Conservation (phyloP, 2,888 invertebrate species). For the Lithophane socia region DNA sequence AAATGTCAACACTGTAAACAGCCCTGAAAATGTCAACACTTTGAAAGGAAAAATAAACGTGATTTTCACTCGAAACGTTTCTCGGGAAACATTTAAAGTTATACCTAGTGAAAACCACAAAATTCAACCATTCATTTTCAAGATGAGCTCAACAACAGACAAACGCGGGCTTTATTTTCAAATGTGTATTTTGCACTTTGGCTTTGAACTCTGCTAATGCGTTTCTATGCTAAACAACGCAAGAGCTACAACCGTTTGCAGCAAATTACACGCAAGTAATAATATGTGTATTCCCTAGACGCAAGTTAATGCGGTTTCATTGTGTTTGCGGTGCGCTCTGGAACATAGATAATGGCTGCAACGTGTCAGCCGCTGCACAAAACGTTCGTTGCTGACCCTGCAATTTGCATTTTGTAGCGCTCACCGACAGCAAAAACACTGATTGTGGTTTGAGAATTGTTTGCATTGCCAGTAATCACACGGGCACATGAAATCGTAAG, state of each 20-base stretch:
- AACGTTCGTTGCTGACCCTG: conserved; percentile 61
- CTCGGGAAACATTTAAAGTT: conserved; percentile 20
- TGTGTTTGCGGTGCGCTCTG: conserved; percentile 63
- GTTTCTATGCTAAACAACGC: conserved; percentile 42
- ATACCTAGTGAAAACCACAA: conserved; percentile 6
- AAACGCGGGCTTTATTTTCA: conserved; percentile 28
- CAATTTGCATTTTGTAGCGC: conserved; percentile 69
- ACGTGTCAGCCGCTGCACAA: conserved; percentile 65
- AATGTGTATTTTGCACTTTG: conserved; percentile 39
- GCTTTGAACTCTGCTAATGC: conserved; percentile 34
- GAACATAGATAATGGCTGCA: conserved; percentile 68
- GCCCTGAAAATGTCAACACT: conserved; percentile 23
- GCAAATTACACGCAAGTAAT: conserved; percentile 53
- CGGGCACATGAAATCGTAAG: conserved; percentile 40
- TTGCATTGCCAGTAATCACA: conserved; percentile 54
- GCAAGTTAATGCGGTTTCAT: conserved; percentile 66
- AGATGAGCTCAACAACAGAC: conserved; percentile 46
- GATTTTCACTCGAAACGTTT: conserved; percentile 8
- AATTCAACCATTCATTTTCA: conserved; percentile 24
- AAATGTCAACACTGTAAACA: conserved; percentile 48
- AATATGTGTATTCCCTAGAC: conserved; percentile 57
- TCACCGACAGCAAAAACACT: conserved; percentile 65
- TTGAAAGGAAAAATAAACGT: conserved; percentile 40
- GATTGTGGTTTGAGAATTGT: conserved; percentile 66
- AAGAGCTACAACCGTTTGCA: conserved; percentile 41